Evolutionary conservation across 1,140 invertebrate species (phyloP), one percentile per base, ranked within the genome.

Genomic region (Conopomorpha cramerella): DNA sequence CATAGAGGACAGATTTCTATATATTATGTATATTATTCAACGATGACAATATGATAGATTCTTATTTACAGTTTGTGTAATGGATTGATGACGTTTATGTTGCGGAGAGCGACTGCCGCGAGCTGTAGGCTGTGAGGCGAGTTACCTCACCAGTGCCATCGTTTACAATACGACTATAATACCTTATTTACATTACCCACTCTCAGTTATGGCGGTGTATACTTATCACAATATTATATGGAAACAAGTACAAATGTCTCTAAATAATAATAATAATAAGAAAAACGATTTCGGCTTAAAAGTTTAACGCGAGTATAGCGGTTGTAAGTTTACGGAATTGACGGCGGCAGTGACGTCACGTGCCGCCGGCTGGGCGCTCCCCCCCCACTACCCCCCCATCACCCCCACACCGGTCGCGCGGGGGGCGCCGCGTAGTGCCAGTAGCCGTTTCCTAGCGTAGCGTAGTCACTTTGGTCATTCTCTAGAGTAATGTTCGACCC

Each of bases 1-100:
- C 66, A 65, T 66, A 64, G 61, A 39, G 66, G 45, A 52, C 66
- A 74, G 62, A 74, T 68, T 67, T 71, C 60, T 71, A 71, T 68
- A 65, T 73, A 70, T 59, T 58, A 62, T 60, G 64, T 57, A 53
- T 65, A 54, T n/a, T n/a, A n/a, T n/a, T n/a, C n/a, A n/a, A 68
- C 4, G 4, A 23, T 49, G 66, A 73, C 66, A 73, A 71, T 71
- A 71, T 71, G 25, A 34, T 34, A 43, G 34, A 63, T 62, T 53
- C 46, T 68, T 73, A 73, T 73, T 73, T 73, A 73, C 68, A 68
- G 55, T 68, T 51, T 46, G 27, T 38, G 30, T 36, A 49, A 40
- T 39, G 35, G 41, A 32, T 43, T 43, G 55, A 50, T 61, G 65
- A 61, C 66, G 65, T 65, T 70, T 49, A 51, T 59, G 58, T 56